phyloP scores from a whole-genome alignment of 2,888 invertebrate genomes.

The Drosophila niveifrons region DNA sequence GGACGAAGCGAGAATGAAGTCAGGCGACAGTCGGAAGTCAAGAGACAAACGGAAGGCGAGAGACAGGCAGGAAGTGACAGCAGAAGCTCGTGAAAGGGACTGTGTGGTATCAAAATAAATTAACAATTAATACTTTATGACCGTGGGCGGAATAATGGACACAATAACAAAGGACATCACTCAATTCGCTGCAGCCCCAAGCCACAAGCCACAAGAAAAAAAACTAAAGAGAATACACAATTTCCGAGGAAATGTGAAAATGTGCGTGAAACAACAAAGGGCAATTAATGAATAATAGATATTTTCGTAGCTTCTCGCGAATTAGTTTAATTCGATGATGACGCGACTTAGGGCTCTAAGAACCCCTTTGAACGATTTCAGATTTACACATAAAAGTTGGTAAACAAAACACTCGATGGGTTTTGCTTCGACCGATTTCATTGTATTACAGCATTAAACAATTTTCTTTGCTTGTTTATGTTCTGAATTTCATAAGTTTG shows the following conservation, averaged over 20 bases:
- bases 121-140: slow-evolving; percentile 71
- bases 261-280: slow-evolving; percentile 14
- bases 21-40: slow-evolving; percentile 7
- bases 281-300: slow-evolving; percentile 55
- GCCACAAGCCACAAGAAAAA: no score
- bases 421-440: slow-evolving; percentile 16
- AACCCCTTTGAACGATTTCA: slow-evolving; percentile 25
- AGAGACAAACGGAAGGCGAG: slow-evolving; percentile 1
- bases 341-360: slow-evolving; percentile 55
- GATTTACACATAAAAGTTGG: slow-evolving; percentile 45
- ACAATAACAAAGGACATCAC: slow-evolving; percentile 8
- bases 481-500: slow-evolving; percentile 14
- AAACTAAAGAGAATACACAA: slow-evolving; percentile 4
- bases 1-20: slow-evolving; percentile 25
- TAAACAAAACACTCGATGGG: slow-evolving; percentile 31
- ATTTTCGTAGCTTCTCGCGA: slow-evolving; percentile 44
- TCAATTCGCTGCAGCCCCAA: slow-evolving; percentile 24
- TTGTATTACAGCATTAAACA: slow-evolving; percentile 22
- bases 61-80: slow-evolving; percentile 11
- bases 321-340: slow-evolving; percentile 48
- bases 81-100: slow-evolving; percentile 31
- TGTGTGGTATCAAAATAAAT: slow-evolving; percentile 54
- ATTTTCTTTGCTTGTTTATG: slow-evolving; percentile 26
- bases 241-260: slow-evolving; percentile 1
- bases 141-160: not conserved